Evolutionary conservation across 2,113 vertebrate genomes (phyloP), one percentile per base, ranked within the genome.

Genomic region (Boulengerochromis microlepis): DNA sequence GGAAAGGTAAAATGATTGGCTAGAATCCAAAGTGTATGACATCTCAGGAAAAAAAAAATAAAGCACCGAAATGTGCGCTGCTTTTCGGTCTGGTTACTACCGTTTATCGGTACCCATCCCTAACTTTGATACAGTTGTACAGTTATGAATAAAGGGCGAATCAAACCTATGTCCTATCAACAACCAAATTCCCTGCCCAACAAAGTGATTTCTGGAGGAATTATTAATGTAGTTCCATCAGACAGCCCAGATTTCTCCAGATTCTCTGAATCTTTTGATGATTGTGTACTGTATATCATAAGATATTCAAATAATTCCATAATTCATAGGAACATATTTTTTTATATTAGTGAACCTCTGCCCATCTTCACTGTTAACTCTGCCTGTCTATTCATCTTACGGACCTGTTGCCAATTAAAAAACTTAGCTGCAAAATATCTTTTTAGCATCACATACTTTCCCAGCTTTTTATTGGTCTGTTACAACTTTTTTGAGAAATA

Each of bases 51-150:
- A 18, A 59, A 1, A 26, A 18, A 16, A 59, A 29, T 9, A 6
- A 59, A 59, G 8, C 26, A 31, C 13, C 3, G 13, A 59, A 59
- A 31, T 59, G 15, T 59, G 56, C 2, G 5, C 56, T 59, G 15
- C 26, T 59, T 31, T 59, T 59, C 15, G 15, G 26, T 59, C 56
- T 59, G 56, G 56, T 59, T 59, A 59, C 26, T 59, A 59, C 56
- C 2, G 15, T 31, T 59, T 59, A 59, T 31, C 0, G 1, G 56
- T 59, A 59, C 56, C 56, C 26, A 16, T 5, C 26, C 26, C 56
- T 59, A 59, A 29, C 26, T 31, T 59, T 59, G 33, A 66, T 66
- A 66, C 61, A 38, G 19, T 69, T 40, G 4, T 40, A 69, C 35
- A 66, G 6, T 3, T 11, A 64, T 64, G 0, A 64, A 19, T 19